Percentiles rank a stretch among this genome's conserved stretches.
Conservation (phyloP, 2,888 invertebrate genomes). For the Plutella xylostella region DNA sequence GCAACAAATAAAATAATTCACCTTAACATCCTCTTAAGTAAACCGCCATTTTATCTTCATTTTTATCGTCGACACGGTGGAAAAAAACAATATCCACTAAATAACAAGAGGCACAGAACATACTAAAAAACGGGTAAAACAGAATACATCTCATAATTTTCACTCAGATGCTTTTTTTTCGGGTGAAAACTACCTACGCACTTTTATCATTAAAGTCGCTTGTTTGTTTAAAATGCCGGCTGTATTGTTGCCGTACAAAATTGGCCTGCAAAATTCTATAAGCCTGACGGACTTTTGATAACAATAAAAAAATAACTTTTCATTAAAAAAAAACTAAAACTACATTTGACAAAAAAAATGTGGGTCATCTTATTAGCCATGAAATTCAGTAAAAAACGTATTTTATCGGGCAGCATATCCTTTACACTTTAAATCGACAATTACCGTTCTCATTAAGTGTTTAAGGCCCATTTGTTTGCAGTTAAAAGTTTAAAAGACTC, state of each 20-base stretch:
- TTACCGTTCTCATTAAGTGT: conserved; percentile 25
- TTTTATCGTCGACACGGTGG: too few relatives aligned
- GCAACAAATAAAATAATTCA: too few relatives aligned
- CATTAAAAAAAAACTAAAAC: too few relatives aligned
- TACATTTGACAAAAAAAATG: too few relatives aligned
- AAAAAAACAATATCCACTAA: too few relatives aligned
- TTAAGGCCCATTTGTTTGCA: conserved; percentile 28
- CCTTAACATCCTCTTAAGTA: too few relatives aligned
- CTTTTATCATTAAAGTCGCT: conserved; percentile 3
- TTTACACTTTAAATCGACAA: not conserved
- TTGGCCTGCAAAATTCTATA: not conserved
- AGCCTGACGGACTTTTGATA: too few relatives aligned
- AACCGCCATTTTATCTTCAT: too few relatives aligned
- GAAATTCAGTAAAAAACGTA: not conserved
- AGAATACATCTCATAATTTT: not conserved
- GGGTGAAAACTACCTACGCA: conserved; percentile 22
- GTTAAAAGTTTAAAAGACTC: conserved; percentile 25
- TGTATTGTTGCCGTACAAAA: not conserved
- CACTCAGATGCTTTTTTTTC: not conserved
- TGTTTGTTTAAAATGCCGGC: not conserved
- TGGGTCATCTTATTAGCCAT: too few relatives aligned
- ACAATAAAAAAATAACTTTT: too few relatives aligned
- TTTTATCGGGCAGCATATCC: not conserved
- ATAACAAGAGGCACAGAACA: too few relatives aligned
- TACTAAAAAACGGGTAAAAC: not conserved